phyloP scores from a whole-genome alignment of 1,140 invertebrate genomes.

The Zaprionus vittiger region DNA sequence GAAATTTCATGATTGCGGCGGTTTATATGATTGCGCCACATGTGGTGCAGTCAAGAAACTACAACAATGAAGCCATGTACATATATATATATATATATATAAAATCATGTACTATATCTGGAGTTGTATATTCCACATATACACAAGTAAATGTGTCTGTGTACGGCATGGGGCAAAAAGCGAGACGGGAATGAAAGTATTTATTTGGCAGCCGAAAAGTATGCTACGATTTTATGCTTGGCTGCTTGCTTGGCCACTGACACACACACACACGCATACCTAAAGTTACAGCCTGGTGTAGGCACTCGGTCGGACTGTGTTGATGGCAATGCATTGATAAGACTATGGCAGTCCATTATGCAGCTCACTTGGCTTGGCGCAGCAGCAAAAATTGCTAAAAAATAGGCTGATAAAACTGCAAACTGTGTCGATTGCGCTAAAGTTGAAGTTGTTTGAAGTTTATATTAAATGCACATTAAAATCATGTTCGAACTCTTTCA shows the following conservation, averaged over 20 bases:
- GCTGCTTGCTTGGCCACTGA: conserved; percentile 7
- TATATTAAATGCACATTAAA: neutral
- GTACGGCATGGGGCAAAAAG: conserved; percentile 5
- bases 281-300: neutral
- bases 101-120: neutral
- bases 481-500: neutral
- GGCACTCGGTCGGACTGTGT: conserved; percentile 40
- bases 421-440: conserved; percentile 19
- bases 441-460: conserved; percentile 6
- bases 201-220: conserved; percentile 53
- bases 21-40: conserved; percentile 40
- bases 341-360: conserved; percentile 71
- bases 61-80: conserved; percentile 20
- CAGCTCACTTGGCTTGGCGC: conserved; percentile 66
- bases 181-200: conserved; percentile 31
- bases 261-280: conserved; percentile 1
- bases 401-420: conserved; percentile 44
- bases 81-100: neutral
- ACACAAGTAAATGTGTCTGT: conserved; percentile 5
- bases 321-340: conserved; percentile 69
- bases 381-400: conserved; percentile 18
- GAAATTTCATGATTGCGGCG: conserved; percentile 63
- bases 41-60: conserved; percentile 30
- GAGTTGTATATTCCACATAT: neutral
- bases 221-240: conserved; percentile 57